Conservation (phyloP, 2,113 vertebrate genomes). For the Corythaixoides concolor region DNA sequence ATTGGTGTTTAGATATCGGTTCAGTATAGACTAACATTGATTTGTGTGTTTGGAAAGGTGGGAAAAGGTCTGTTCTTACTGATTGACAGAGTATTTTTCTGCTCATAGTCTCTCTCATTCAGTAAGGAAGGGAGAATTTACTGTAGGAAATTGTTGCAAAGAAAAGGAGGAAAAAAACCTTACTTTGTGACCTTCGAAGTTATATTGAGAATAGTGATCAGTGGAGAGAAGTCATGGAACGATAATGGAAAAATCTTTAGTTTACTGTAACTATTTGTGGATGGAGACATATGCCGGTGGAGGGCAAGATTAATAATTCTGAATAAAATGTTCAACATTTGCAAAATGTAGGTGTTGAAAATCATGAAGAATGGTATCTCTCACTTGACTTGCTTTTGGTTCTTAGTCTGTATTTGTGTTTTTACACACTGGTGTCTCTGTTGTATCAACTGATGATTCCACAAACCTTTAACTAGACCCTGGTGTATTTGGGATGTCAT, state of each 20-base stretch:
- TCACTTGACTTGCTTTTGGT: background rate
- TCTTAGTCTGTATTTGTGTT: background rate
- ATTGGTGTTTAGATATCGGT: background rate
- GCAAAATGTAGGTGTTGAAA: background rate
- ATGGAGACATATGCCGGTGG: background rate
- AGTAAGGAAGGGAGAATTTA: background rate
- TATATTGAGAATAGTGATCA: background rate
- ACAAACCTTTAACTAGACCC: background rate
- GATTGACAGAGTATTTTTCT: background rate
- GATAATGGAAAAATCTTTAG: background rate
- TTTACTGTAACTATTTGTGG: background rate
- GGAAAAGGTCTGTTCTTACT: background rate
- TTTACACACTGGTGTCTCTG: background rate
- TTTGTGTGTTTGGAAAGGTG: background rate
- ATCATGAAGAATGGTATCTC: background rate
- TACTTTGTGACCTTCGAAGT: background rate
- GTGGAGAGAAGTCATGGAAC: background rate
- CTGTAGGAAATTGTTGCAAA: background rate
- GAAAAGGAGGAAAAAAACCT: background rate
- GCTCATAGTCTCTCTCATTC: background rate
- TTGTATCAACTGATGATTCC: background rate
- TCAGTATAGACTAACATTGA: background rate
- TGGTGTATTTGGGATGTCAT: background rate
- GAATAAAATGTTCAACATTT: background rate
- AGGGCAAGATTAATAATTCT: background rate